Evolutionary conservation across 1,140 invertebrate genomes (phyloP), one percentile per base, ranked within the genome.

Genomic region (Aphidius gifuensis): DNA sequence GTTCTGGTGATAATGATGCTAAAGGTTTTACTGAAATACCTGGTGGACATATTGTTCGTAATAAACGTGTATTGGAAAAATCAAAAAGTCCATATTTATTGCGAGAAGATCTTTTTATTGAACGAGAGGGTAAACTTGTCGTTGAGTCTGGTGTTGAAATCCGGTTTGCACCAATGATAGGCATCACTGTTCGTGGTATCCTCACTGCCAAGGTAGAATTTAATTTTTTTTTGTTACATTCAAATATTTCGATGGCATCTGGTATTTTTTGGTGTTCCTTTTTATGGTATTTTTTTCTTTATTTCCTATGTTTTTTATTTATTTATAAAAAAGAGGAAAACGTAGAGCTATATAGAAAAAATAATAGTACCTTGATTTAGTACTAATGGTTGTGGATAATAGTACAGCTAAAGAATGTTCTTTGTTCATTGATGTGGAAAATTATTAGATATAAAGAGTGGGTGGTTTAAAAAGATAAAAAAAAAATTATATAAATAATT

Each of bases 141-240:
- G 86, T 98, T 48, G 90, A 94, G 71, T 85, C 94, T 0, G 95
- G 95, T 1, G 92, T 94, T 0, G 87, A 88, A 69, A 80, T 98
- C 9, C 83, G 87, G 55, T 96, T 98, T 80, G 87, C 88, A 5
- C 91, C 93, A 4, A 93, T 93, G 81, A 88, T 93, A 69, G 95
- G 94, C 57, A 90, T 98, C 67, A 95, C 92, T 43, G 90, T 98
- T 21, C 86, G 89, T 71, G 96, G 95, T 67, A 86, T 89, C 66
- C 80, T 98, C 6, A 88, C 86, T 58, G 93, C 93, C 43, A 85
- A 92, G 86, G 94, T 97, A 86, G 88, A 47, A 6, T 7, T 67
- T 9, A 11, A 39, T n/a, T 32, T 48, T 6, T 55, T 39, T 51
- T 53, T 46, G 54, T 47, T 48, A 7, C 43, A 6, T 59, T 49